Percentiles rank a stretch among this genome's conserved stretches.
These are phyloP conservation scores for Brenthis daphne DNA, from an alignment of 2,888 invertebrate genomes.

Conservation along the genomic window DNA sequence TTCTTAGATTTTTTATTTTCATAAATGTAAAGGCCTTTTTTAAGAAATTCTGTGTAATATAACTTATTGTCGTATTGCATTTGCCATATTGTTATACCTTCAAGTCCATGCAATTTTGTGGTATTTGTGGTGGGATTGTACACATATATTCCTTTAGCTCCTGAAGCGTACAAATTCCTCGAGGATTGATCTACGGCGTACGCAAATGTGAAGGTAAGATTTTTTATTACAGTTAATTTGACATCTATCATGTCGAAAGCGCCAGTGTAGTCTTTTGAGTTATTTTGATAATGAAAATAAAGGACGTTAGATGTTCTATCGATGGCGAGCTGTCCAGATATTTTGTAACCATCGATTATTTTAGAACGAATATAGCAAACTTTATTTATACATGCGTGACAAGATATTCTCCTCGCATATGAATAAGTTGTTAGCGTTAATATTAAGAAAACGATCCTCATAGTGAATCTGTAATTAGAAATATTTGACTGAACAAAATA, in stretches of 20 bases:
- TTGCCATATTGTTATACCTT: conserved; percentile 62
- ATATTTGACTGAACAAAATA: neutral
- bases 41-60: conserved; percentile 56
- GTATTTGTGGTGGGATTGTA: conserved; percentile 51
- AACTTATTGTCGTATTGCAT: conserved; percentile 60
- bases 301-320: conserved; percentile 58
- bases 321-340: conserved; percentile 64
- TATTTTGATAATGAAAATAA: conserved; percentile 62
- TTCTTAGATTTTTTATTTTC: conserved; percentile 51
- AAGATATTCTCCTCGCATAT: conserved; percentile 42
- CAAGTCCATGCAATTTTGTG: conserved; percentile 49
- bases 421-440: conserved; percentile 34
- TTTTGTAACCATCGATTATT: conserved; percentile 52
- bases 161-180: conserved; percentile 59
- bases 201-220: conserved; percentile 60
- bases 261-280: conserved; percentile 53
- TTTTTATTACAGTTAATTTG: conserved; percentile 50
- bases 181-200: conserved; percentile 58
- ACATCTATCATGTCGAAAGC: conserved; percentile 58
- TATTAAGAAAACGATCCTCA: conserved; percentile 44
- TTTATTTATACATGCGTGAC: conserved; percentile 64
- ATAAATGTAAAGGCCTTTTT: conserved; percentile 53
- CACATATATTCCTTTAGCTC: conserved; percentile 56
- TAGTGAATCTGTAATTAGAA: conserved; percentile 37
- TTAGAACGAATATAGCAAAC: conserved; percentile 56